Evolutionary conservation across 2,888 invertebrate genomes (phyloP), one percentile per base, ranked within the genome.

Genomic region (Chironomus riparius): DNA sequence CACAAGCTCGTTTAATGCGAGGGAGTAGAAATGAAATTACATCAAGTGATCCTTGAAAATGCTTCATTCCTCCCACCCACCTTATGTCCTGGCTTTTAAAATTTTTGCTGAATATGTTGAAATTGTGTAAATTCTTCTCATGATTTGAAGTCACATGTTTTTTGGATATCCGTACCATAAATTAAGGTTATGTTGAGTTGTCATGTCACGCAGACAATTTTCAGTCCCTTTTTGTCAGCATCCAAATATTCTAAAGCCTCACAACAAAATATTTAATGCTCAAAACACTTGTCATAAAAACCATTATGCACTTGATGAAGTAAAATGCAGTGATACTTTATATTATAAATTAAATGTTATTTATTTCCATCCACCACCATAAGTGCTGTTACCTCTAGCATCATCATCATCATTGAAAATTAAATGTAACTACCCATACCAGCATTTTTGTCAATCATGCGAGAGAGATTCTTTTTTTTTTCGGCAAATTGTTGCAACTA

Each of bases 261-360:
- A 65, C n/a, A 22, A 15, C 50, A 50, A 62, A 62, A 62, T 15
- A 62, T 3, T 3, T 12, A 65, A 18, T 18, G 18, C 12, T 21
- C 0, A 18, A 65, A 18, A 65, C 65, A 65, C 65, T 65, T 69
- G 69, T 47, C 69, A 22, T 24, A 15, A 69, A 69, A 69, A n/a
- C 69, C 69, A 69, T 28, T 24, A 69, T 69, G 69, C 69, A 69
- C 69, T 69, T 69, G 69, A 69, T 69, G 69, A 38, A 10, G 10
- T 38, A n/a, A 69, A n/a, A 21, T 24, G 24, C 13, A 68, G 18
- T 22, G 21, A 68, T 10, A 13, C 5, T n/a, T 12, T 50, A n/a
- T 50, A 50, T n/a, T n/a, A n/a, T n/a, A n/a, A n/a, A n/a, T 56
- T 56, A n/a, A 56, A 56, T 56, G 56, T 18, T 18, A 56, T 56